Evolutionary conservation across 2,113 vertebrate species (phyloP), one percentile per base, ranked within the genome.

Genomic region (Cervus canadensis): DNA sequence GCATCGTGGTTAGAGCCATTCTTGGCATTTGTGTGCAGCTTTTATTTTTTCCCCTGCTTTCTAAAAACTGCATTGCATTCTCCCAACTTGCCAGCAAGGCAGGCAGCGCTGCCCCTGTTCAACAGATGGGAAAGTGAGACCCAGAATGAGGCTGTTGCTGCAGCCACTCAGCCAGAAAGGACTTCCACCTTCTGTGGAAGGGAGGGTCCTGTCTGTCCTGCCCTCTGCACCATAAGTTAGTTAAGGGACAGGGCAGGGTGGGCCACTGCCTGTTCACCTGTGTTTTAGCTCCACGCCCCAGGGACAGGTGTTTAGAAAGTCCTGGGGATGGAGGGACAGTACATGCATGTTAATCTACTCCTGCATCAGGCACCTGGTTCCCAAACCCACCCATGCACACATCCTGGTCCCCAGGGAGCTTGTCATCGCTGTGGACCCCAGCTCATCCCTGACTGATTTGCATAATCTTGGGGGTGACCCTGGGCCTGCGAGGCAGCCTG

Each of bases 171-270:
- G 76, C 87, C 92, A 4, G 19, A 84, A 74, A 62, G 50, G 0
- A 0, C 36, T 26, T 25, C 85, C 48, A 7, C 7, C 17, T 85
- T 59, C 59, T 15, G 4, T 6, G 33, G n/a, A 28, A 59, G 40
- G 1, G 59, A 54, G 43, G 56, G 74, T 82, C 45, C 54, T 2
- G 0, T 19, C 62, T 74, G 52, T 26, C 28, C 76, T 11, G 0
- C 30, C 16, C 40, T 3, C 9, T 23, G 15, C 14, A 7, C n/a
- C 52, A 6, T 16, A 17, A 48, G 79, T 36, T 36, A 88, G 74
- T 52, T 56, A 85, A 45, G 89, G 64, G 33, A 2, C 2, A 6
- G 33, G 56, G 33, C 14, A 17, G 62, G 54, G 16, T 19, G 10
- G 23, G 36, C 76, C 6, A 28, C 11, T 40, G 13, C 56, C 74